Evolutionary conservation across 2,888 invertebrate genomes (phyloP).

Genomic region (Aphrophora alni): DNA sequence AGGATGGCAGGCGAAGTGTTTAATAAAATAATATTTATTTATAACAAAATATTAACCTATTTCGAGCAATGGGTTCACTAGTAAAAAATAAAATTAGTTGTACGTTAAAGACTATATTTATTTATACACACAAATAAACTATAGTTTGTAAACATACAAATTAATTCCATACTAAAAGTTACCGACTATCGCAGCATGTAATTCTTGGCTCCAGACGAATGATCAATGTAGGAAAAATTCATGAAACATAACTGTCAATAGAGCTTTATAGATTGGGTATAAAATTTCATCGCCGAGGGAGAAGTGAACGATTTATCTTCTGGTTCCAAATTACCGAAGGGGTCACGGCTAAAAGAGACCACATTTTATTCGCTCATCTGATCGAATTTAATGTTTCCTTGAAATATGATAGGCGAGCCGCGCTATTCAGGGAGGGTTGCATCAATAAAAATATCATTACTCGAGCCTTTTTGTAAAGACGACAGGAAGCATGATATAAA

Average conservation of each 20-base stretch:
- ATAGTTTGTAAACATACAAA: too few species aligned
- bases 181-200: too few species aligned
- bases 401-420: conserved; percentile 30
- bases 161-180: too few species aligned
- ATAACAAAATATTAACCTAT: too few species aligned
- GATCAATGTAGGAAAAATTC: too few species aligned
- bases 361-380: conserved; percentile 9
- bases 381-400: conserved; percentile 35
- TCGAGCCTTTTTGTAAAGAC: not conserved
- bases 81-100: too few species aligned
- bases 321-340: not conserved
- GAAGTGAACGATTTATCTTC: not conserved
- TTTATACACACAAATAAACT: too few species aligned
- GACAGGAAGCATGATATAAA: not conserved
- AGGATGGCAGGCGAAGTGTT: too few species aligned
- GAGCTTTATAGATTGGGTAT: not conserved
- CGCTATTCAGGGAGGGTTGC: not conserved
- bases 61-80: too few species aligned
- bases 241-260: not conserved
- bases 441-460: not conserved
- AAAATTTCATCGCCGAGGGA: not conserved
- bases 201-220: too few species aligned
- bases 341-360: not conserved
- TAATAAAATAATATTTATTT: too few species aligned
- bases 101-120: too few species aligned